Base-by-base conservation (phyloP, 2,888 invertebrate genomes). In the Isoperla grammatica region DNA sequence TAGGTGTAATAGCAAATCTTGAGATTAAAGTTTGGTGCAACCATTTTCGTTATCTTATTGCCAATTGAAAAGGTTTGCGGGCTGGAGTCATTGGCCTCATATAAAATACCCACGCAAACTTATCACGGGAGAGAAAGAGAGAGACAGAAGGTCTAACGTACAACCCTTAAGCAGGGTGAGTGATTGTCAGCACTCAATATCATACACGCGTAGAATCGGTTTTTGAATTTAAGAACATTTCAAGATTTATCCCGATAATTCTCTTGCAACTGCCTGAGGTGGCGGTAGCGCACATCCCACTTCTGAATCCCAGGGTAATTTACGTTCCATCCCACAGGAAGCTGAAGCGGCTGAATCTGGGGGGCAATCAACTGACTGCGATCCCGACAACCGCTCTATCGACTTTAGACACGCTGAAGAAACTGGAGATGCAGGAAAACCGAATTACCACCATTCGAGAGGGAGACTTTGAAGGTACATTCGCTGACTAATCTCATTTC, bases 341-440 rank as follows among this genome's bases (percentile, higher is more conserved):
- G 75, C 76, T 93, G 63, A 91, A 88, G 69, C 80, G 90, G 61
- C 76, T 94, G 63, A 94, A 94, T 75, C 79, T 94, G 65, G 93
- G 93, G 29, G 90, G 88, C 59, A 93, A 94, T 72, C 86, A 86
- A 64, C 76, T 94, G 69, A 81, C 83, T 37, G 78, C 81, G 11
- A 83, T 93, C 50, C 93, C 93, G 12, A 90, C 89, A 68, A 84
- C 85, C 70, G 85, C 93, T 0, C 81, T 94, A n/a, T 84, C 86
- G 1, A 81, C 87, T 61, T 77, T 93, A 65, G 87, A 88, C 69
- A 89, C 85, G 68, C 75, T 94, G 66, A 90, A 88, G 73, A 93
- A 90, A 70, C 79, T 94, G 53, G 93, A 93, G 75, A 84, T 94
- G 78, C 92, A 92, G 70, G 91, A 92, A 71, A 94, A 94, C 72